Percentiles rank a stretch among this genome's conserved stretches.
These are phyloP conservation scores for Pachyseris speciosa DNA, from an alignment of 64 coral and sea anemone species.

Conservation along the genomic window DNA sequence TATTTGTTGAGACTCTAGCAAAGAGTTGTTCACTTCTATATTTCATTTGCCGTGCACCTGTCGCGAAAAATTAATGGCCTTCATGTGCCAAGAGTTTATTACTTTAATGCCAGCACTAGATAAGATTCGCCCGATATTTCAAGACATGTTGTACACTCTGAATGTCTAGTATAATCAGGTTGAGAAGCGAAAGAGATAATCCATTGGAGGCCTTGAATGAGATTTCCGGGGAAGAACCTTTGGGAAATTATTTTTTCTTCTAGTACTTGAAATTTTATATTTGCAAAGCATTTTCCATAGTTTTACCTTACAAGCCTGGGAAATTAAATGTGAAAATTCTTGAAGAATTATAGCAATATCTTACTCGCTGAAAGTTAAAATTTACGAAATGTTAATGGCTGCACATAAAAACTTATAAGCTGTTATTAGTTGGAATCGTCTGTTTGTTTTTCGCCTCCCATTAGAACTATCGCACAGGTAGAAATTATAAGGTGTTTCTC, in stretches of 20 bases:
- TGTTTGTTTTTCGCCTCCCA: not conserved
- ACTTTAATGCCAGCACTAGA: conserved; percentile 40
- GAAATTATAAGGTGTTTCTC: conserved; percentile 28
- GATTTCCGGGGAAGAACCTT: not conserved
- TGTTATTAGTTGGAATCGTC: not conserved
- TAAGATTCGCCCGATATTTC: conserved; percentile 28
- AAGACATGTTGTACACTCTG: not conserved
- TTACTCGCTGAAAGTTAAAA: not conserved
- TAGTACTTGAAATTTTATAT: conserved; percentile 9
- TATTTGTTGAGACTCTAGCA: conserved; percentile 10
- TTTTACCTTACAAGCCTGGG: too few species aligned
- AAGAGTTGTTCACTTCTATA: conserved; percentile 9
- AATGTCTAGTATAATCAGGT: conserved; percentile 6
- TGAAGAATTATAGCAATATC: not conserved
- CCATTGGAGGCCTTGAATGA: not conserved
- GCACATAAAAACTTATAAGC: not conserved
- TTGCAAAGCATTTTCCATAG: conserved; percentile 3
- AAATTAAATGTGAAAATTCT: not conserved
- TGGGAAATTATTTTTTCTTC: not conserved
- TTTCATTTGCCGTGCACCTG: not conserved
- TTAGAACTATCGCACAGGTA: not conserved
- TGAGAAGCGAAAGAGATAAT: not conserved
- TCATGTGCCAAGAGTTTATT: conserved; percentile 29
- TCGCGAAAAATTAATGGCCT: not conserved
- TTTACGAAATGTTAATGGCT: not conserved